Conservation (phyloP, 2,888 invertebrate genomes). For the Caenorhabditis sp. region DNA sequence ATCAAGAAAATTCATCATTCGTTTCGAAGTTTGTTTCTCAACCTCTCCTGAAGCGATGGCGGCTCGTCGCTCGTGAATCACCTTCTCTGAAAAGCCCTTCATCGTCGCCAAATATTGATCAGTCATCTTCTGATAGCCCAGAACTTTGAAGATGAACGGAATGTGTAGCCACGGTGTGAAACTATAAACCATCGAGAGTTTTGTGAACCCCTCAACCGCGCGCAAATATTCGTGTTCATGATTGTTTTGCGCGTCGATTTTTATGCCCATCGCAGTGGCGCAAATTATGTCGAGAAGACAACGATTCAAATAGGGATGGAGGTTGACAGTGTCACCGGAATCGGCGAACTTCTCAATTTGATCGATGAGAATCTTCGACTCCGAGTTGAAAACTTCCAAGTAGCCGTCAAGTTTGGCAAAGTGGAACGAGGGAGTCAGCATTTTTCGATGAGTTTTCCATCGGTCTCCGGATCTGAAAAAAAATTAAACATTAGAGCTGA, state of each 20-base stretch:
- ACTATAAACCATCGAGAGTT: neutral
- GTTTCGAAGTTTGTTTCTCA: conserved; percentile 27
- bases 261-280: conserved; percentile 62
- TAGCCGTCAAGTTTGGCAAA: conserved; percentile 73
- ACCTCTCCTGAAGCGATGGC: conserved; percentile 21
- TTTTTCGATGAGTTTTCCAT: conserved; percentile 73
- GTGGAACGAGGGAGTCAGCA: conserved; percentile 75
- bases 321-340: conserved; percentile 70
- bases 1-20: conserved; percentile 18
- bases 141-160: neutral
- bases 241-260: conserved; percentile 55
- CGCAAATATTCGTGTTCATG: conserved; percentile 56
- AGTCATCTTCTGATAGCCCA: neutral
- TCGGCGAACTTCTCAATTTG: conserved; percentile 66
- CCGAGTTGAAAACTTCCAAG: conserved; percentile 30
- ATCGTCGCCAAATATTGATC: neutral
- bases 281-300: conserved; percentile 74
- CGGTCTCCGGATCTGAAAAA: no score
- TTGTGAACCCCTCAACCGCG: conserved; percentile 49
- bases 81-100: neutral
- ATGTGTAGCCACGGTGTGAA: neutral
- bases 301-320: conserved; percentile 73
- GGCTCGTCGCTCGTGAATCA: conserved; percentile 24
- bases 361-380: conserved; percentile 67
- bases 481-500: no score